Evolutionary conservation across 2,797 vertebrate genomes (phyloP).

Genomic region (Phylloscopus collybita): DNA sequence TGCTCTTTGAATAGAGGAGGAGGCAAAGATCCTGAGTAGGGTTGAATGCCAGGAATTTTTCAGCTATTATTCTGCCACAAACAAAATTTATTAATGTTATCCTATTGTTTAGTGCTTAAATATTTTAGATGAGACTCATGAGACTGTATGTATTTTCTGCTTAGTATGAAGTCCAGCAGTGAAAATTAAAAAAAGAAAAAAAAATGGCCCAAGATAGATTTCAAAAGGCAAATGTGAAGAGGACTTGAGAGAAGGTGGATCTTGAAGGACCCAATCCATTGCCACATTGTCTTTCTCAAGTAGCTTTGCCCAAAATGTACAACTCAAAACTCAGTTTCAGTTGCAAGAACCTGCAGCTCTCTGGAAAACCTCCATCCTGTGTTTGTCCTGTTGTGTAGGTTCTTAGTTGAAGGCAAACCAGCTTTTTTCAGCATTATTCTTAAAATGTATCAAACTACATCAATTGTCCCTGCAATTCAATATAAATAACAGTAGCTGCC

Average conservation of each 20-base stretch:
- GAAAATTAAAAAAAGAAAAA: background rate
- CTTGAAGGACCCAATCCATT: background rate
- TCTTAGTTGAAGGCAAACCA: background rate
- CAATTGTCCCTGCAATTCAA: background rate
- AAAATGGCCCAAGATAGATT: background rate
- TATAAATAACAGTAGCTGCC: background rate
- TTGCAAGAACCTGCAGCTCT: background rate
- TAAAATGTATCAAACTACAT: background rate
- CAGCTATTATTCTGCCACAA: background rate
- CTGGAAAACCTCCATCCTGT: background rate
- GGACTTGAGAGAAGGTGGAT: background rate
- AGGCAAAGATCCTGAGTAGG: background rate
- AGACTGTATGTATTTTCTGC: background rate
- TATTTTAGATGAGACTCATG: rapidly evolving
- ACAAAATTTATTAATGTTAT: background rate
- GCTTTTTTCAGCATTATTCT: background rate
- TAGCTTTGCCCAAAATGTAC: background rate
- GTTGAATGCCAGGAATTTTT: background rate
- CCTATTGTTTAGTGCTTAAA: background rate
- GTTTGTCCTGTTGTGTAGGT: background rate
- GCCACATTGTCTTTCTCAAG: background rate
- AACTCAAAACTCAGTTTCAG: background rate
- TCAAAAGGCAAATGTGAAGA: background rate
- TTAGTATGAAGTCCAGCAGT: background rate
- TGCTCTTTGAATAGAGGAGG: background rate